Conservation (phyloP, 2,113 vertebrate genomes). For the Ceratotherium simum region DNA sequence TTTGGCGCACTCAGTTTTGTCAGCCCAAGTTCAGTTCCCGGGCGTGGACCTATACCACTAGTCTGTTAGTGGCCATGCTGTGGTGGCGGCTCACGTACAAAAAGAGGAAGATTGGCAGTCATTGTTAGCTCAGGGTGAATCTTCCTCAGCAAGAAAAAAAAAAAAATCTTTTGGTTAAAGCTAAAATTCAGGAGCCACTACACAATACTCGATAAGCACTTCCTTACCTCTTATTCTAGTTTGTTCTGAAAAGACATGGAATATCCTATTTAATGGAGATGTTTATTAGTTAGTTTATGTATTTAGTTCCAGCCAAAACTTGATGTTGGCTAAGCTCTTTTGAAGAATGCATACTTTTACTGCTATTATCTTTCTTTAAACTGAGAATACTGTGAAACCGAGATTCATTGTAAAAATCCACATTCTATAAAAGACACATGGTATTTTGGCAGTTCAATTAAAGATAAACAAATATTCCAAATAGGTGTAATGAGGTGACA, state of each 20-base stretch:
- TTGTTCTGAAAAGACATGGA: not conserved
- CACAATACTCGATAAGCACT: not conserved
- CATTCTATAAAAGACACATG: not conserved
- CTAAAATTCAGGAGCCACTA: not conserved
- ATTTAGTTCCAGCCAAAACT: not conserved
- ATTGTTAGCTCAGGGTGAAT: too few species aligned
- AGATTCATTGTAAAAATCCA: not conserved
- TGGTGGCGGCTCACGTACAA: too few species aligned
- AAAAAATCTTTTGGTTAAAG: not conserved
- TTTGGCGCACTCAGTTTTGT: too few species aligned
- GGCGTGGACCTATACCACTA: too few species aligned
- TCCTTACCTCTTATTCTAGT: not conserved
- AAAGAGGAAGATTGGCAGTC: too few species aligned
- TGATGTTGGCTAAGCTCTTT: not conserved
- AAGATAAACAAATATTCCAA: not conserved
- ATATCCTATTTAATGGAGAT: not conserved
- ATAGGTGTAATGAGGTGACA: not conserved
- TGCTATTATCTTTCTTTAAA: not conserved
- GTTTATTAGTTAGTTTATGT: not conserved
- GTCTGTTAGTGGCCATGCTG: too few species aligned
- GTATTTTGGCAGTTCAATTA: not conserved
- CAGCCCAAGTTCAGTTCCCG: too few species aligned
- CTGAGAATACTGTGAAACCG: not conserved
- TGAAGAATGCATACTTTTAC: not conserved
- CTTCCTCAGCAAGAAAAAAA: too few species aligned